Conservation (phyloP, 2,113 vertebrate genomes). For the Aythya baeri region DNA sequence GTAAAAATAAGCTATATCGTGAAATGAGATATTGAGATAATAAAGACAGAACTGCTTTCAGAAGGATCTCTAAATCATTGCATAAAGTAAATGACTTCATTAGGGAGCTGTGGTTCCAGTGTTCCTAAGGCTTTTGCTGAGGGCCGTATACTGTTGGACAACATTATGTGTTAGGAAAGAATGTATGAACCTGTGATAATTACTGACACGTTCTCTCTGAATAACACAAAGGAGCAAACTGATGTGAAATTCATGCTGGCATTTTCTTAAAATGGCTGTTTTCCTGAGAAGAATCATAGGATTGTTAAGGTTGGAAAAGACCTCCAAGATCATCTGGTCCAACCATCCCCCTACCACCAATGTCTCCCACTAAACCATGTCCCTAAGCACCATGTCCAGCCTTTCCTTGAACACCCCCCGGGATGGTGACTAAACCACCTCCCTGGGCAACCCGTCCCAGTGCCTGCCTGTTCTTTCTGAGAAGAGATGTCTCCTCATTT, state of each 20-base stretch:
- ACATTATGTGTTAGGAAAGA: not conserved
- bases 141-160: not conserved
- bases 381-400: too few species aligned
- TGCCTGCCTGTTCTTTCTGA: too few species aligned
- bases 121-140: not conserved
- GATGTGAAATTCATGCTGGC: constrained; percentile 50
- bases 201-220: constrained; percentile 56
- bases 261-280: constrained; percentile 22
- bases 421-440: too few species aligned
- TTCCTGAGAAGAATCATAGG: not conserved
- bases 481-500: too few species aligned
- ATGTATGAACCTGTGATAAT: constrained; percentile 49
- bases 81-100: not conserved
- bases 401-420: too few species aligned
- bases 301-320: too few species aligned
- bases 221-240: constrained; percentile 49
- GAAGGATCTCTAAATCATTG: not conserved
- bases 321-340: too few species aligned
- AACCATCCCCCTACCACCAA: too few species aligned
- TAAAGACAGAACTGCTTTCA: not conserved
- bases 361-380: too few species aligned
- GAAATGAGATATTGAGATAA: not conserved
- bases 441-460: too few species aligned
- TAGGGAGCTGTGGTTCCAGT: not conserved
- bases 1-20: not conserved